Conservation (phyloP, 2,113 vertebrate species). For the Tamias sibiricus region DNA sequence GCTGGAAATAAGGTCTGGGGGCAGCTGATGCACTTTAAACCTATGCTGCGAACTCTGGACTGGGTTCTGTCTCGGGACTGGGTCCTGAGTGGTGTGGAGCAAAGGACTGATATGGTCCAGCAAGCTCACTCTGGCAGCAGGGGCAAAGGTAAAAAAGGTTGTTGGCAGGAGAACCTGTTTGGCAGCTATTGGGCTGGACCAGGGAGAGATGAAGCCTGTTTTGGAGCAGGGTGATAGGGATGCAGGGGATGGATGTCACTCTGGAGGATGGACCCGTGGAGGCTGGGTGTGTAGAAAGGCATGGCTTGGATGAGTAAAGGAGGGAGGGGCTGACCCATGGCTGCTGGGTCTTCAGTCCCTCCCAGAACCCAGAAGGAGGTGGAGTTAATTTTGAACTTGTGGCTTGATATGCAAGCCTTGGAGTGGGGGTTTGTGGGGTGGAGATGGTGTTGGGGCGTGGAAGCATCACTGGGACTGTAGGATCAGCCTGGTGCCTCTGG, state of each 20-base stretch:
- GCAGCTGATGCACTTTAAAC: neutral
- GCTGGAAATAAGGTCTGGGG: neutral
- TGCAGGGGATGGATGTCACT: neutral
- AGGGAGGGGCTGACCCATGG: neutral
- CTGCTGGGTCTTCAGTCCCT: neutral
- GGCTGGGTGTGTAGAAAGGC: neutral
- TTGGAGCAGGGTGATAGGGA: constrained; percentile 17
- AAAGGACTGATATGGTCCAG: neutral
- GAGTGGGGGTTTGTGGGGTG: neutral
- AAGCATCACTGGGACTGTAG: neutral
- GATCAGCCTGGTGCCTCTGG: neutral
- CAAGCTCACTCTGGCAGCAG: neutral
- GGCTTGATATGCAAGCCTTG: neutral
- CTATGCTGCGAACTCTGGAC: neutral
- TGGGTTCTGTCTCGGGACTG: neutral
- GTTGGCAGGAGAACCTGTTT: constrained; percentile 60
- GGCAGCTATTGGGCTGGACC: neutral
- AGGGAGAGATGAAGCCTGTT: constrained; percentile 35
- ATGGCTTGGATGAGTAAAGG: neutral
- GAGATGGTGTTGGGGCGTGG: neutral
- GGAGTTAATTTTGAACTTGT: neutral
- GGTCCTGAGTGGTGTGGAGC: neutral
- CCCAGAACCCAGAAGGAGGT: neutral
- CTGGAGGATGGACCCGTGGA: neutral
- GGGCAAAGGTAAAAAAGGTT: neutral